Base-by-base conservation (phyloP, 2,113 vertebrate species). In the Syngnathus scovelli region DNA sequence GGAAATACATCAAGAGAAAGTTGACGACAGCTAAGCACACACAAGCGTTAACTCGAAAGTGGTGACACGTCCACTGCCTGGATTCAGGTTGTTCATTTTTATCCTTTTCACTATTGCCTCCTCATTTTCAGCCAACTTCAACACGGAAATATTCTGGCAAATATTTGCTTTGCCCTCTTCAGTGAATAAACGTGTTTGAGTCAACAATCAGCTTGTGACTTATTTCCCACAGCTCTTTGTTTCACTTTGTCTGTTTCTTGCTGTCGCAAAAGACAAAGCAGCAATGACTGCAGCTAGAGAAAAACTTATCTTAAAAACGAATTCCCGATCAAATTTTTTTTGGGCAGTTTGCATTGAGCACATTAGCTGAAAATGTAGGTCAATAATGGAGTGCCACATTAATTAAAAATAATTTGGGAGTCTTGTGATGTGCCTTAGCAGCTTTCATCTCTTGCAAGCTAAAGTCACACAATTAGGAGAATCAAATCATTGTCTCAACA, bases 361-460 rank as follows among this genome's bases (percentile, higher is more conserved):
- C 69, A 82, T 83, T 79, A 74, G 68, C 33, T 49, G 68, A 61
- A 61, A 52, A 78, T 88, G 65, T 78, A 62, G 58, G 39, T 79
- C 76, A 80, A 75, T 80, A 77, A 85, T 78, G 70, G 71, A 84
- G 67, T 76, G 75, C 70, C 70, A 67, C 61, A 73, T 83, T 62
- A 78, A 82, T 75, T 62, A 65, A 80, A 84, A 76, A 79, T 64
- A 81, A 70, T 79, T 61, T 66, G 39, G 51, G 72, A 75, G 67
- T 80, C 74, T 62, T 58, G 27, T 58, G 27, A 73, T 80, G 71
- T 70, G 76, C 68, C 70, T 79, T 66, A 33, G 71, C 71, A 33
- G 68, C 74, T 77, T 83, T 83, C 78, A 78, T 81, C 72, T 70
- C 71, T 76, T 61, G 67, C 39, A 56, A 49, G 54, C 41, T 48